These are phyloP conservation scores for Helleia helle DNA, from an alignment of 2,888 invertebrate genomes.

Conservation along the genomic window DNA sequence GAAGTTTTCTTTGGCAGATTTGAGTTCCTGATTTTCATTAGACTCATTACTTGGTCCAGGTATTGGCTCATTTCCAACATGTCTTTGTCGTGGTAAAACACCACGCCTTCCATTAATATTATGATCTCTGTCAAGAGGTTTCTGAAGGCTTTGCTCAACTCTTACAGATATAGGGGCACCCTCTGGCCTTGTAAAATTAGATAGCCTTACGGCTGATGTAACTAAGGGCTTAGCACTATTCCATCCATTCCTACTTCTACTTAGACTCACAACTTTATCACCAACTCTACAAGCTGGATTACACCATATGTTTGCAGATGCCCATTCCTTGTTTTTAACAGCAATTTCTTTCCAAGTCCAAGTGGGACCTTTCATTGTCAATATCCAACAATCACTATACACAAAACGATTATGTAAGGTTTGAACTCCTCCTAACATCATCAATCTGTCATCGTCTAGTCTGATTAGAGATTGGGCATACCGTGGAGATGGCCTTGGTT, in stretches of 20 bases:
- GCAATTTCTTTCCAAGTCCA: constrained; percentile 86
- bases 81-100: constrained; percentile 55
- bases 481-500: constrained; percentile 83
- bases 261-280: constrained; percentile 84
- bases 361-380: constrained; percentile 81
- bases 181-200: constrained; percentile 48
- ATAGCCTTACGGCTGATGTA: constrained; percentile 69
- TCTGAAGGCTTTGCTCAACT: constrained; percentile 62
- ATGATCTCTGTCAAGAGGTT: constrained; percentile 77
- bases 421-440: constrained; percentile 91
- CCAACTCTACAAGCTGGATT: constrained; percentile 90
- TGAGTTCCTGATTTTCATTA: constrained; percentile 25
- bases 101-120: constrained; percentile 83
- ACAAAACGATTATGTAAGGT: constrained; percentile 84
- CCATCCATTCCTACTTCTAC: constrained; percentile 73
- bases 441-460: constrained; percentile 83
- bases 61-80: constrained; percentile 42
- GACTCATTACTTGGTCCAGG: constrained; percentile 62
- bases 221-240: constrained; percentile 69
- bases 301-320: constrained; percentile 92
- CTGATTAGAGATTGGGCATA: constrained; percentile 95
- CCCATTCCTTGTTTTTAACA: constrained; percentile 84
- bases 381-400: constrained; percentile 92
- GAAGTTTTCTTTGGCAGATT: constrained; percentile 32
- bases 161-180: constrained; percentile 63